Conservation (phyloP, 2,797 vertebrate genomes). For the Myripristis jacobus region DNA sequence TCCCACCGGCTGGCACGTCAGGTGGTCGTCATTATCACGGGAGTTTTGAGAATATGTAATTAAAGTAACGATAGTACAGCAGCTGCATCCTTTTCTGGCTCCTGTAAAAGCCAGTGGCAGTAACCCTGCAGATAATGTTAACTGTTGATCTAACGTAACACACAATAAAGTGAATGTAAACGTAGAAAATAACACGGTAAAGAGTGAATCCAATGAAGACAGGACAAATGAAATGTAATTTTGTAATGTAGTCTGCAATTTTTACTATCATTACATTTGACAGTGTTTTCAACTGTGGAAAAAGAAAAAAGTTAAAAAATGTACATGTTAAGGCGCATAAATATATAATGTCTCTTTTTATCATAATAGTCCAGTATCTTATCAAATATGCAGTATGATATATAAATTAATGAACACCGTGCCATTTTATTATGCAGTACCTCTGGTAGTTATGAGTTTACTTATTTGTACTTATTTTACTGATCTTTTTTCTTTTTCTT, state of each 20-base stretch:
- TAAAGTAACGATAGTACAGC: conserved; percentile 1
- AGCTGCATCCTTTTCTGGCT: conserved; percentile 14
- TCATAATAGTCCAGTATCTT: no score
- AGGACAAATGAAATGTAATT: conserved; percentile 24
- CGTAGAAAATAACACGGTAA: conserved; percentile 19
- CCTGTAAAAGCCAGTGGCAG: background rate
- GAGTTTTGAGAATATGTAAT: conserved; percentile 11
- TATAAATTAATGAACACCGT: no score
- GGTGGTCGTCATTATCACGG: no score
- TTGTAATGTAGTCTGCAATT: conserved; percentile 34
- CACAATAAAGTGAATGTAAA: background rate
- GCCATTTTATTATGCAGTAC: no score
- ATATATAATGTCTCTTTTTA: no score
- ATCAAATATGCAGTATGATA: no score
- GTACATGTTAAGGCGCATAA: background rate
- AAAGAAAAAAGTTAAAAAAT: conserved; percentile 23
- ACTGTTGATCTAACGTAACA: conserved; percentile 14
- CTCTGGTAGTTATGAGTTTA: no score
- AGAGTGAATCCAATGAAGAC: conserved; percentile 28
- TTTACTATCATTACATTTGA: conserved; percentile 14
- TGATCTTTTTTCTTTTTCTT: no score
- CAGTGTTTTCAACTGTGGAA: conserved; percentile 12
- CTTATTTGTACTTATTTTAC: no score
- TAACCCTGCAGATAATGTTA: conserved; percentile 24
- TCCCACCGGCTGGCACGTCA: no score